Conservation (phyloP, 1,140 invertebrate species). For the Propsilocerus akamusi region DNA sequence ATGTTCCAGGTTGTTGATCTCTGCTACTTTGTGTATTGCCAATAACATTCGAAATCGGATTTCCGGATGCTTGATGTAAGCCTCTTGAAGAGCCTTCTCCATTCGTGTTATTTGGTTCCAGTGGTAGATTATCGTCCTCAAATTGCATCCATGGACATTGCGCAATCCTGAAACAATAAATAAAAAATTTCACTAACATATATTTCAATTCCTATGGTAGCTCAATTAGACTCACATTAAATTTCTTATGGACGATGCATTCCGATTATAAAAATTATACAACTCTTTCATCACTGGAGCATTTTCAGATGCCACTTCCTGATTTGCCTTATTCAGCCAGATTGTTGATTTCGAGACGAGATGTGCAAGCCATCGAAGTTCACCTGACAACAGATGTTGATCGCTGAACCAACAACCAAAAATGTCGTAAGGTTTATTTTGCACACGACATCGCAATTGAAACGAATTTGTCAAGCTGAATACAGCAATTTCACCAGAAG, state of each 20-base stretch:
- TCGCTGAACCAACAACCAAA: conserved; percentile 83
- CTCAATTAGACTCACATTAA: neutral
- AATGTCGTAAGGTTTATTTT: conserved; percentile 77
- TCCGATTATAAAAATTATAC: conserved; percentile 66
- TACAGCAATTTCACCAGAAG: conserved; percentile 75
- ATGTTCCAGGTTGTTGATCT: neutral
- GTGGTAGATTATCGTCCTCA: conserved; percentile 8
- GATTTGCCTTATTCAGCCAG: conserved; percentile 71
- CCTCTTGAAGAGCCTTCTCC: neutral
- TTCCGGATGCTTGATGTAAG: neutral
- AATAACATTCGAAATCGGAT: neutral
- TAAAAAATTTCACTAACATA: too few relatives aligned
- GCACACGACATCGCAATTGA: conserved; percentile 52
- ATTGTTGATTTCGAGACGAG: conserved; percentile 59
- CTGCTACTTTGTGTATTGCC: neutral
- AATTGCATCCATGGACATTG: conserved; percentile 24
- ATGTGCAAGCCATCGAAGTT: conserved; percentile 61
- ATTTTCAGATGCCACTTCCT: conserved; percentile 61
- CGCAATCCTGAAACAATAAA: conserved; percentile 22
- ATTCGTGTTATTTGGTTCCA: neutral
- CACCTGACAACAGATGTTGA: conserved; percentile 60
- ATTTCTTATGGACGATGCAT: conserved; percentile 43
- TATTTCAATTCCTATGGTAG: too few relatives aligned
- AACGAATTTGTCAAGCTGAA: conserved; percentile 38
- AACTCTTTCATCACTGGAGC: conserved; percentile 62